These are phyloP conservation scores for Spodoptera exigua DNA, from an alignment of 2,888 invertebrate species.

Conservation along the genomic window DNA sequence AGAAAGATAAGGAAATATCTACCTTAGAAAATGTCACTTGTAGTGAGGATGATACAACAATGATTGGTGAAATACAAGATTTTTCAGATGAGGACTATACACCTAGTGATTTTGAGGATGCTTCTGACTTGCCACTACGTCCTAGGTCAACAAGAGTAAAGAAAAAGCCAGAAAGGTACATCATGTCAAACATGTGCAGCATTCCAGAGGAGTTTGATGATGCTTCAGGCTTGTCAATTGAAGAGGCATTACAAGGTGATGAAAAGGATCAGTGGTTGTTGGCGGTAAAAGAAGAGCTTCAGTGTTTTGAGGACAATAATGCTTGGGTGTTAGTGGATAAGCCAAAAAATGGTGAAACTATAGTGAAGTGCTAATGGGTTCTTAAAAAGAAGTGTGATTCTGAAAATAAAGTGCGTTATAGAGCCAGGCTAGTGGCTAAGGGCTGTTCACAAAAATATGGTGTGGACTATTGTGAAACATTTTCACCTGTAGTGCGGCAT, in stretches of 20 bases:
- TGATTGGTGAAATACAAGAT: not conserved
- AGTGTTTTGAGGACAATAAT: slow-evolving; percentile 2
- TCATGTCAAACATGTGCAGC: not conserved
- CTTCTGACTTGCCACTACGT: not conserved
- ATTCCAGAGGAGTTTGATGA: not conserved
- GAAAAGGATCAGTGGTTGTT: not conserved
- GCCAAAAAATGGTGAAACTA: not conserved
- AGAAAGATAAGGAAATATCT: too few species aligned
- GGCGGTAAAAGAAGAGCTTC: not conserved
- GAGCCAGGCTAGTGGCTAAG: slow-evolving; percentile 4
- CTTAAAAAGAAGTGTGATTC: slow-evolving; percentile 2
- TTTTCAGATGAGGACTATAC: not conserved
- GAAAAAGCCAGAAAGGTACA: not conserved
- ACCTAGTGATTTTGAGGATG: not conserved
- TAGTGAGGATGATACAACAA: too few species aligned
- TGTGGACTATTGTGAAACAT: slow-evolving; percentile 1
- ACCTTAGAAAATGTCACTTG: too few species aligned
- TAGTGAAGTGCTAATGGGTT: slow-evolving; percentile 17
- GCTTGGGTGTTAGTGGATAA: slow-evolving; percentile 3
- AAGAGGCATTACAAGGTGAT: not conserved
- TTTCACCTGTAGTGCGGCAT: not conserved
- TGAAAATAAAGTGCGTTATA: not conserved
- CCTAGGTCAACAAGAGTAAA: not conserved
- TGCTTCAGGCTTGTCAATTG: not conserved
- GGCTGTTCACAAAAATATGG: not conserved